phyloP scores from a whole-genome alignment of 2,797 vertebrate species.

The Sciaenops ocellatus region DNA sequence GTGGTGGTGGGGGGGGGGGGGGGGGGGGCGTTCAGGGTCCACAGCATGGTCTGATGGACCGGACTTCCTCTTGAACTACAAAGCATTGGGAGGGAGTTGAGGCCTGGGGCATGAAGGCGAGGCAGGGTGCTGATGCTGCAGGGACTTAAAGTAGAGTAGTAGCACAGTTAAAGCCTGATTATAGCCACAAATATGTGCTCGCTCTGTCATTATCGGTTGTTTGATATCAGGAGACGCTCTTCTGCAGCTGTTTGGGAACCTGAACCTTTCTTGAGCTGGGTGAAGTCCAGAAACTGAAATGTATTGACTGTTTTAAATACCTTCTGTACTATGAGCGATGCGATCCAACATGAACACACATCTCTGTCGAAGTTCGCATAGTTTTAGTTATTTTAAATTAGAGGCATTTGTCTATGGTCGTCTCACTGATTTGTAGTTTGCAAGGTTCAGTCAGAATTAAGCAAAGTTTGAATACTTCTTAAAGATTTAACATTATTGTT shows the following conservation, averaged over 20 bases:
- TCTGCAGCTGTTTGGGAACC: background rate
- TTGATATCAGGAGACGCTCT: background rate
- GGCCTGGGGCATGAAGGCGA: background rate
- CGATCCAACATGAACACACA: background rate
- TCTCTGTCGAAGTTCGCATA: background rate
- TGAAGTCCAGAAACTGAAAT: background rate
- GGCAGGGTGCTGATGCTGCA: background rate
- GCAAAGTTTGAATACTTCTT: background rate
- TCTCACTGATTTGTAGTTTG: background rate
- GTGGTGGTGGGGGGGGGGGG: too few species aligned
- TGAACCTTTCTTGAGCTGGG: too few species aligned
- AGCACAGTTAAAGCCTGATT: background rate
- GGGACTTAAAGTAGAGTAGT: background rate
- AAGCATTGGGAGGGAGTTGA: background rate
- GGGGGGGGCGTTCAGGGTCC: background rate
- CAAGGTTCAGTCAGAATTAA: background rate
- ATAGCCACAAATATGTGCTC: background rate
- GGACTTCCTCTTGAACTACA: slow-evolving; percentile 5
- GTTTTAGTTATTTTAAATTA: background rate
- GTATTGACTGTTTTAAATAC: background rate
- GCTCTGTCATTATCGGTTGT: slow-evolving; percentile 8
- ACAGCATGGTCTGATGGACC: background rate
- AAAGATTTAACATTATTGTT: background rate
- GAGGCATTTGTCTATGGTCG: background rate
- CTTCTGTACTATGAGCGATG: background rate